A percentile compares a stretch with the other conserved stretches of the same genome.
Evolutionary conservation across 2,797 vertebrate species (phyloP).

Genomic region (Todus mexicanus): DNA sequence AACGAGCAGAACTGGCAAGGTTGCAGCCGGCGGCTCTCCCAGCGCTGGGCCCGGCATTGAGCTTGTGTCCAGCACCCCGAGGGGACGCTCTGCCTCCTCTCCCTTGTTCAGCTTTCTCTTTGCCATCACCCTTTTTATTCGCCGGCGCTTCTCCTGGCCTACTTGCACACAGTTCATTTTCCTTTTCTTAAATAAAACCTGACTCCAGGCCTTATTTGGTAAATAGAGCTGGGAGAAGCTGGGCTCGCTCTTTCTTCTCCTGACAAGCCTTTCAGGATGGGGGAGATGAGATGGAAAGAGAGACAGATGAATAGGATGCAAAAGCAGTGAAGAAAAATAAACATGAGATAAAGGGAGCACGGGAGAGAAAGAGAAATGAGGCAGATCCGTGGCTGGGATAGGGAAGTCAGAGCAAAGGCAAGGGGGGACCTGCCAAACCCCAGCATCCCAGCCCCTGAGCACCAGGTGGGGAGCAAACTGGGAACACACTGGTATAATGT

Average conservation of each 20-base stretch:
- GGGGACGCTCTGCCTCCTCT: background rate
- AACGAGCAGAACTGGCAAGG: background rate
- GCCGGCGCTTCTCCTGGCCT: background rate
- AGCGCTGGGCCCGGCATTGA: fast-evolving
- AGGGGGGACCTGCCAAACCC: background rate
- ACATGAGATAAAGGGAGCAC: background rate
- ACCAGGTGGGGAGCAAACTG: background rate
- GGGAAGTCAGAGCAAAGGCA: background rate
- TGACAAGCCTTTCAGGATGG: constrained; percentile 45
- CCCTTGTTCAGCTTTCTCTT: background rate
- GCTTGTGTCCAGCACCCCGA: background rate
- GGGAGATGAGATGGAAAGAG: constrained; percentile 23
- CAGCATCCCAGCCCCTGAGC: too few relatives aligned
- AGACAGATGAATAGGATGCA: constrained; percentile 22
- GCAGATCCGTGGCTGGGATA: background rate
- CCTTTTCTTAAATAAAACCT: constrained; percentile 50
- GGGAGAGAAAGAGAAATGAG: background rate
- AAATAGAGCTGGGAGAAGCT: constrained; percentile 33
- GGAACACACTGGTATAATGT: background rate
- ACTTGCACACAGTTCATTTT: constrained; percentile 43
- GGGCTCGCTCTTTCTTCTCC: constrained; percentile 17
- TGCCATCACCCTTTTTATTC: background rate
- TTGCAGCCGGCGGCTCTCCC: background rate
- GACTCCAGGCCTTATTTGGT: constrained; percentile 45
- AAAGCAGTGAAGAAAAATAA: background rate